Conservation (phyloP, 2,113 vertebrate species). For the Fregetta grallaria region DNA sequence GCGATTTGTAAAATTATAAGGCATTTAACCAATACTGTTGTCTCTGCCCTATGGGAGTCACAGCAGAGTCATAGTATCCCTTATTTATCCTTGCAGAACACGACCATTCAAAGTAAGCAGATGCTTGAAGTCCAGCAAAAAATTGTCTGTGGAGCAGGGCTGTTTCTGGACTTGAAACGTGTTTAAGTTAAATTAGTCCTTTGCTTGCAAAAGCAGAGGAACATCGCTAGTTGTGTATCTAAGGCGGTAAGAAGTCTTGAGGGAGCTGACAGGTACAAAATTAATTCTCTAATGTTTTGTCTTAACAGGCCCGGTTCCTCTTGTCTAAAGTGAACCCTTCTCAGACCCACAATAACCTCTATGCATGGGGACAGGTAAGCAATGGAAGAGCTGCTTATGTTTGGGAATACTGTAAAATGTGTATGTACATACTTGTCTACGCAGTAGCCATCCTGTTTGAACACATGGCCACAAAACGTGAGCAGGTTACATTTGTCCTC, state of each 20-base stretch:
- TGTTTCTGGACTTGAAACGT: not conserved
- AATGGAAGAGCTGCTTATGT: not conserved
- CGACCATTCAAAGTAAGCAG: not conserved
- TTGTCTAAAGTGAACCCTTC: constrained; percentile 98
- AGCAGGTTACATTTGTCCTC: not conserved
- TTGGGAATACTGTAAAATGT: not conserved
- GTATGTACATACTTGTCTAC: not conserved
- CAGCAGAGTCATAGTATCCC: not conserved
- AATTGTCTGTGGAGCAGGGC: not conserved
- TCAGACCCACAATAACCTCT: constrained; percentile 97
- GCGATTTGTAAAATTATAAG: not conserved
- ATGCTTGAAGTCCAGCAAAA: not conserved
- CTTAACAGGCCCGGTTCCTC: constrained; percentile 89
- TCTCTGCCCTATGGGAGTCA: not conserved
- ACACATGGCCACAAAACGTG: rapidly evolving
- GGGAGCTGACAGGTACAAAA: not conserved
- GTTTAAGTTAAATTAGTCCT: not conserved
- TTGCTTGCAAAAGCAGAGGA: not conserved
- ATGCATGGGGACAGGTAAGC: constrained; percentile 92
- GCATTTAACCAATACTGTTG: not conserved
- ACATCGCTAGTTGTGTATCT: not conserved
- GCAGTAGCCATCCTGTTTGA: not conserved
- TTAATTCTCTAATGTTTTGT: not conserved
- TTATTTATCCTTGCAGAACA: not conserved
- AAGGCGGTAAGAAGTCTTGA: not conserved